Base-by-base conservation (phyloP, 2,888 invertebrate genomes). In the Allygus modestus region DNA sequence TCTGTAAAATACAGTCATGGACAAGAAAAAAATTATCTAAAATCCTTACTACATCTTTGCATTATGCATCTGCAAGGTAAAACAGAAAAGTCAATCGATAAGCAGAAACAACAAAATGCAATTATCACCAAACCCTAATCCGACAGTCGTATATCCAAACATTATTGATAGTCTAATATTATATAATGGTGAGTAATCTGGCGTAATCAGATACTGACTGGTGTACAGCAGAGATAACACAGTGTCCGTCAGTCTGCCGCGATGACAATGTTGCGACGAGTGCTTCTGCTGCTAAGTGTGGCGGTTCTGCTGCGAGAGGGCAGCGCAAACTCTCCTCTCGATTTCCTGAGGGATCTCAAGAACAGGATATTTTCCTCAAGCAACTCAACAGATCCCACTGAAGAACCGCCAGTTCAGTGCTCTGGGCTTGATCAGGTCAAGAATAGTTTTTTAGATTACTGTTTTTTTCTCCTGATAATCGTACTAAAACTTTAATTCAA, bases 291-390 rank as follows among this genome's bases (percentile, higher is more conserved):
- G 33, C 20, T 71, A 5, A n/a, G 71, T 37, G 71, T 71, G 11
- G 1, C 41, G 12, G 37, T 41, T 11, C n/a, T 71, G 41, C 23
- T 71, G 4, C 17, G 41, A 20, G 71, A 41, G 28, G 41, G 37
- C 5, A 11, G 41, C 1, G 4, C 71, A n/a, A 71, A 41, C 20
- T 71, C 71, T 37, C 37, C 41, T 11, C n/a, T 71, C 7, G 41
- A 71, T 28, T 71, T 71, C 41, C 11, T 71, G 1, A 37, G 71
- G 17, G 37, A 71, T 11, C n/a, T 71, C 71, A 71, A 71, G 41
- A 71, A 71, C 41, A 71, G 41, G 71, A 37, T 71, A 41, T 71
- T 71, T 41, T 5, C 41, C 20, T 41, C 41, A 23, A 12, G 41
- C 0, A 71, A 71, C 15, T n/a, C 41, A 41, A n/a, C 71, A 20